Evolutionary conservation across 2,113 vertebrate species (phyloP).

Genomic region (Balaeniceps rex): DNA sequence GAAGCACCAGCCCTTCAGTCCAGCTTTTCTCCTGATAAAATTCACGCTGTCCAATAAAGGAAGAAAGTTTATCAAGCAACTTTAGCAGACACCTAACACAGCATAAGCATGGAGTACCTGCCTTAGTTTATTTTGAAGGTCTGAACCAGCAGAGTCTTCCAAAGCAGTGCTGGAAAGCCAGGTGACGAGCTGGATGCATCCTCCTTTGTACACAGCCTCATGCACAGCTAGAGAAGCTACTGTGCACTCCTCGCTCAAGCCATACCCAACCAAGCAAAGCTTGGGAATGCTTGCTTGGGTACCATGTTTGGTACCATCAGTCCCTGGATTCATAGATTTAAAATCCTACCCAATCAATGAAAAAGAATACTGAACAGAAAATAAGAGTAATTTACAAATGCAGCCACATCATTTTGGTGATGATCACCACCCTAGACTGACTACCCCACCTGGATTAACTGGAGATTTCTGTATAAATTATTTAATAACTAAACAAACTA

Average conservation of each 20-base stretch:
- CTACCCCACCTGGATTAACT: neutral
- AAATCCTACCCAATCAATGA: neutral
- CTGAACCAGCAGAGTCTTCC: neutral
- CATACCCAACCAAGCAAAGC: neutral
- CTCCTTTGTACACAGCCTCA: neutral
- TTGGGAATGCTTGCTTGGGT: neutral
- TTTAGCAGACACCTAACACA: neutral
- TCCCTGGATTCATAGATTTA: neutral
- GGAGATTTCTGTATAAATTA: neutral
- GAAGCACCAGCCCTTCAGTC: neutral
- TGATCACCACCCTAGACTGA: neutral
- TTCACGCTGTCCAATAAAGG: neutral
- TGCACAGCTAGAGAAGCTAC: neutral
- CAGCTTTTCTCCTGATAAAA: neutral
- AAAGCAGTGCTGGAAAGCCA: neutral
- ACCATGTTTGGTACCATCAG: neutral
- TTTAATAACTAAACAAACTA: neutral
- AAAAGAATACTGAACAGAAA: neutral
- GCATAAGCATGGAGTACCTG: neutral
- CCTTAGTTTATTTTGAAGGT: neutral
- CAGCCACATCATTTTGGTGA: neutral
- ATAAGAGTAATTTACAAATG: neutral
- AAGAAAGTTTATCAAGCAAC: neutral
- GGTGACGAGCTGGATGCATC: neutral
- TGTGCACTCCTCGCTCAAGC: accelerated